Evolutionary conservation across 2,888 invertebrate genomes (phyloP).

Genomic region (Melanargia galathea): DNA sequence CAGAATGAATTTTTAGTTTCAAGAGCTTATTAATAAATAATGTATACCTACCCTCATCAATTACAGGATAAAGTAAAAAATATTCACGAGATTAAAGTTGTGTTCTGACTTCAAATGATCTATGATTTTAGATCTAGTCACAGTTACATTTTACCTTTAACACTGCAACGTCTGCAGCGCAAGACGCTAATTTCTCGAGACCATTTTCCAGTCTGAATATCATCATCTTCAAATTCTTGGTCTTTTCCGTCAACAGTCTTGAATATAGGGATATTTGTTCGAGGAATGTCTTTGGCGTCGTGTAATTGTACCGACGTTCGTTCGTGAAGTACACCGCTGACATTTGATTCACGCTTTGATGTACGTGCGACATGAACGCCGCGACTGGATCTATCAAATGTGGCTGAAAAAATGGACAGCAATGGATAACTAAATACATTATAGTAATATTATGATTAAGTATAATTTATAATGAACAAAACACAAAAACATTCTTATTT

Average conservation of each 20-base stretch:
- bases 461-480: too few species aligned
- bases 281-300: conserved; percentile 97
- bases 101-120: not conserved
- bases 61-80: not conserved
- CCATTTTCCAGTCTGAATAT: conserved; percentile 93
- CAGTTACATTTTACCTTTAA: conserved; percentile 83
- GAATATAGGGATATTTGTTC: conserved; percentile 94
- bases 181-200: conserved; percentile 91
- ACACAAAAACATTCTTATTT: too few species aligned
- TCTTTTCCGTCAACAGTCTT: conserved; percentile 86
- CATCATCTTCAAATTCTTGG: conserved; percentile 86
- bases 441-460: too few species aligned
- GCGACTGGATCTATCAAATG: conserved; percentile 86
- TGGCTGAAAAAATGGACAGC: conserved; percentile 60
- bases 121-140: not conserved
- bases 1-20: not conserved
- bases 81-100: not conserved
- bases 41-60: not conserved
- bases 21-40: not conserved
- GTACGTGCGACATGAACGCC: conserved; percentile 94
- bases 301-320: conserved; percentile 96
- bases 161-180: conserved; percentile 92
- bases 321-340: conserved; percentile 90
- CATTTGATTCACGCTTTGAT: conserved; percentile 93
- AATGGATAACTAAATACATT: too few species aligned